Percentiles rank a stretch among this genome's conserved stretches.
Conservation (phyloP, 2,888 invertebrate species). For the Brachylomia viminalis region DNA sequence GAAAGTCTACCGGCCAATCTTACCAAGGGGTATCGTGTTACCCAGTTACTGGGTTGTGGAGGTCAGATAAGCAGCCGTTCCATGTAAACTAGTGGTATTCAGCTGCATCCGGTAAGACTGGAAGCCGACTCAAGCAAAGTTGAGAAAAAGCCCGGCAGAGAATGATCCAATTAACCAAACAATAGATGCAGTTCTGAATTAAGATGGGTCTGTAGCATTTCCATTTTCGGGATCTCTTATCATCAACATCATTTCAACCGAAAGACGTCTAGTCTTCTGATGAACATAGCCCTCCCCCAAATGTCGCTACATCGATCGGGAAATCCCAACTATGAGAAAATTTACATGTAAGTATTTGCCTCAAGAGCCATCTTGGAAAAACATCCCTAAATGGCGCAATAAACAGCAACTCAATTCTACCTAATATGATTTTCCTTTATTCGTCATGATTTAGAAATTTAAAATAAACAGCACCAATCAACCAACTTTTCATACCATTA, state of each 20-base stretch:
- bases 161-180: too few species aligned
- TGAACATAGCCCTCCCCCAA: not conserved
- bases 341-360: not conserved
- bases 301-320: not conserved
- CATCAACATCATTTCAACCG: not conserved
- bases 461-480: not conserved
- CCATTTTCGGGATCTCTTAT: not conserved
- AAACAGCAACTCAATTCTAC: not conserved
- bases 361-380: not conserved
- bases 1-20: too few species aligned
- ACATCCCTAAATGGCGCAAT: slow-evolving; percentile 6
- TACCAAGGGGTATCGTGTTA: too few species aligned
- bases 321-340: not conserved
- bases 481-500: not conserved
- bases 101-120: too few species aligned
- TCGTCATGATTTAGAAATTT: not conserved
- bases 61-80: too few species aligned
- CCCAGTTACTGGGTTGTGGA: too few species aligned
- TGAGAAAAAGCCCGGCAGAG: too few species aligned
- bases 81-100: too few species aligned
- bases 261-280: not conserved
- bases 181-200: not conserved
- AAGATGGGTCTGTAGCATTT: not conserved
- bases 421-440: slow-evolving; percentile 1
- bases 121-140: too few species aligned